These are phyloP conservation scores for Pandemis corylana DNA, from an alignment of 2,888 invertebrate species.

Conservation along the genomic window DNA sequence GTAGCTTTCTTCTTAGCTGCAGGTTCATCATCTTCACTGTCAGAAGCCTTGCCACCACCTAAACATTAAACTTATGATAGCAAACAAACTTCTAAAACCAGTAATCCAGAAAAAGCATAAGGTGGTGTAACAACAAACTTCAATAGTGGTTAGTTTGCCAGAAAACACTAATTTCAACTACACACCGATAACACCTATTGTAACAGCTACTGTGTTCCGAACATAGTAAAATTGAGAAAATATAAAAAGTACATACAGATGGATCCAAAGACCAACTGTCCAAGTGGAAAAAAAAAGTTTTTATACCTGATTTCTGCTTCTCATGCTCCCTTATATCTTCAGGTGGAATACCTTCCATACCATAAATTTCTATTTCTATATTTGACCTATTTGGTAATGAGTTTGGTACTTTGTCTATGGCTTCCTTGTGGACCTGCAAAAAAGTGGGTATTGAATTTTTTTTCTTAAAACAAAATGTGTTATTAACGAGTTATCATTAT, in stretches of 20 bases:
- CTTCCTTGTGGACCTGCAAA: conserved; percentile 98
- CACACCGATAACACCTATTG: conserved; percentile 69
- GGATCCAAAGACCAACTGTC: conserved; percentile 66
- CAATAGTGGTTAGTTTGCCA: conserved; percentile 45
- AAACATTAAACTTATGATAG: conserved; percentile 54
- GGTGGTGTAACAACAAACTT: conserved; percentile 38
- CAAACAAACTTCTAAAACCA: neutral
- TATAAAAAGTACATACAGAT: conserved; percentile 75
- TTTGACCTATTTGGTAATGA: conserved; percentile 98
- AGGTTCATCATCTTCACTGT: conserved; percentile 94
- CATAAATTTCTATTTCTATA: conserved; percentile 99
- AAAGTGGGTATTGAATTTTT: conserved; percentile 43
- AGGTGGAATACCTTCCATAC: conserved; percentile 99
- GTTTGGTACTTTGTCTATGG: conserved; percentile 99
- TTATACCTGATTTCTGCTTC: conserved; percentile 90
- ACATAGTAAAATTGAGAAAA: conserved; percentile 60
- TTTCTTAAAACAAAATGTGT: neutral
- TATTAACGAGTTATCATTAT: neutral
- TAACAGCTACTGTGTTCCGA: conserved; percentile 67
- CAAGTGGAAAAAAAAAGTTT: conserved; percentile 58
- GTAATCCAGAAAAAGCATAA: conserved; percentile 15
- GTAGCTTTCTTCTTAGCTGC: conserved; percentile 90
- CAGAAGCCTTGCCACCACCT: conserved; percentile 89
- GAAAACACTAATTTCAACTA: conserved; percentile 63
- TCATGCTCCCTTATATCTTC: conserved; percentile 98